Evolutionary conservation across 64 coral and sea anemone species (phyloP), one percentile per base, ranked within the genome.

Genomic region (Acropora tenuis): DNA sequence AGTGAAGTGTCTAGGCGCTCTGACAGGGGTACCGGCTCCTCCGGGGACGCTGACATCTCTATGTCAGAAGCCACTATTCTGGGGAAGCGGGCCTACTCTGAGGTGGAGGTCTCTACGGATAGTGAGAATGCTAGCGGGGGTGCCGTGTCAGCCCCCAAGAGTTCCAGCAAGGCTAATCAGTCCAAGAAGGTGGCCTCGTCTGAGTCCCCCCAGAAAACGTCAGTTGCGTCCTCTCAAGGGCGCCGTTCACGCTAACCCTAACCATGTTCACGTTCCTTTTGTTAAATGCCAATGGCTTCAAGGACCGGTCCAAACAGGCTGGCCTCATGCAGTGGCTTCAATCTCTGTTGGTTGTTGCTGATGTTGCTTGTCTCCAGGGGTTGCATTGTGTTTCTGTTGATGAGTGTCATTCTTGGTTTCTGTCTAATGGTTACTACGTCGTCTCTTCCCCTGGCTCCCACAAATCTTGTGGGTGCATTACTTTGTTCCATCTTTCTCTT

Each of bases 341-440:
- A 11, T 63, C 60, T 63, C 16, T 63, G 6, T 10, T 10, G 6
- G 6, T 8, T 1, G 6, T 59, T 1, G 43, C 86, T 59, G 48
- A 43, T 43, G 4, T 79, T 20, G 58, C 88, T 44, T 91, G 89
- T 65, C 16, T 91, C 0, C 83, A 90, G 65, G 80, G 90, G 41
- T 80, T 88, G 4, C 93, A 91, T 41, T 43, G 68, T 71, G 20
- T 44, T 2, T 74, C 80, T 0, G 47, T 50, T 6, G 3, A 3
- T 79, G 93, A n/a, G 5, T 55, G 50, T 78, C 83, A 6, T 1
- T 16, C n/a, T n/a, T n/a, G n/a, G n/a, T n/a, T n/a, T n/a, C n/a
- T n/a, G n/a, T n/a, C n/a, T n/a, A n/a, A n/a, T 18, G 58, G 71
- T 9, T 55, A 4, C 9, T 9, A 8, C 3, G 50, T 55, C 3